Evolutionary conservation across 1,140 invertebrate species (phyloP).

Genomic region (Drosophila littoralis): DNA sequence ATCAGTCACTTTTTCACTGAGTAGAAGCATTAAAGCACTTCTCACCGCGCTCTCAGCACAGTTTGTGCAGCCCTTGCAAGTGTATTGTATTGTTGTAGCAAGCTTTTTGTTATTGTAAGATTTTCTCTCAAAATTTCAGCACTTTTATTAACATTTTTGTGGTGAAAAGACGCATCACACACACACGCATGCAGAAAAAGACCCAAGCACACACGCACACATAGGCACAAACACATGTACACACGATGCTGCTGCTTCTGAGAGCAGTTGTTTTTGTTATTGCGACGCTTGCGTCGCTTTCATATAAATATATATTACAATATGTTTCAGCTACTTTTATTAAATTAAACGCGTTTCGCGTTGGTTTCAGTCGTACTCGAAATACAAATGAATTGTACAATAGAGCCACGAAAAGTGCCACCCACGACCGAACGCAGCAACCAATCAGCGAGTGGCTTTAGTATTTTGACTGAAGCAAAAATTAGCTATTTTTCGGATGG

Average conservation of each 20-base stretch:
- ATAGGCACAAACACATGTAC: constrained; percentile 33
- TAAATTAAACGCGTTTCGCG: constrained; percentile 1
- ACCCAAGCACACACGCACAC: constrained; percentile 37
- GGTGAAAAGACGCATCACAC: constrained; percentile 54
- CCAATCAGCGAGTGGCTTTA: neutral
- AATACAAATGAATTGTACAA: neutral
- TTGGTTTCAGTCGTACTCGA: constrained; percentile 5
- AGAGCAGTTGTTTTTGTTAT: constrained; percentile 36
- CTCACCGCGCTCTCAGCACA: neutral
- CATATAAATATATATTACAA: constrained; percentile 2
- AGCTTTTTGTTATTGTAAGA: constrained; percentile 12
- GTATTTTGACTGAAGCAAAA: neutral
- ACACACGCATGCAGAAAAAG: constrained; percentile 17
- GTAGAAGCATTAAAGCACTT: no score
- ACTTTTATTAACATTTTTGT: constrained; percentile 73
- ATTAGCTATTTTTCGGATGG: neutral
- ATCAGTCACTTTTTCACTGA: neutral
- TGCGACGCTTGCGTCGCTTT: constrained; percentile 22
- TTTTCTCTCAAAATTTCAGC: constrained; percentile 44
- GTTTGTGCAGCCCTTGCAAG: neutral
- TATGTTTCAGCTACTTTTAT: constrained; percentile 1
- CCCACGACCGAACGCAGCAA: constrained; percentile 13
- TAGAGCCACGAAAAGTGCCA: constrained; percentile 18
- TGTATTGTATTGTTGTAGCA: neutral
- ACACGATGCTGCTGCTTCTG: constrained; percentile 41